A percentile compares a stretch with the other conserved stretches of the same genome.
Conservation (phyloP, 2,888 invertebrate genomes). For the Vannuccia rotundouncinata region DNA sequence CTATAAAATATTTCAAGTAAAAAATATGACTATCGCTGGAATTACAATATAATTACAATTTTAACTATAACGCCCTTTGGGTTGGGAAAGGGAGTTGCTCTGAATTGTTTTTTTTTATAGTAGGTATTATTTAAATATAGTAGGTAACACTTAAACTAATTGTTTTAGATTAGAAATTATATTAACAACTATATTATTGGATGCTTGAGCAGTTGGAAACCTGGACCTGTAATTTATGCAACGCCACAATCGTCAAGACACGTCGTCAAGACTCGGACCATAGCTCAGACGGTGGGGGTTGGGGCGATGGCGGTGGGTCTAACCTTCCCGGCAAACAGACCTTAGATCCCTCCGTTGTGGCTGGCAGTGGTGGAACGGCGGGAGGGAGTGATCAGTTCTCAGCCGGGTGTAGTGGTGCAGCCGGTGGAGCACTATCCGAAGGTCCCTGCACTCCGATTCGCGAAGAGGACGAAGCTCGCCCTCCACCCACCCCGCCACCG, state of each 20-base stretch:
- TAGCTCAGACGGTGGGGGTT: background rate
- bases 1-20: too few relatives aligned
- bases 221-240: background rate
- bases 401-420: background rate
- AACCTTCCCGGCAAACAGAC: background rate
- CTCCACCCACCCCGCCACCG: background rate
- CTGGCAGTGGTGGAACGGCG: background rate
- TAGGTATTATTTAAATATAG: too few relatives aligned
- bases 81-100: too few relatives aligned
- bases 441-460: background rate
- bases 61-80: too few relatives aligned
- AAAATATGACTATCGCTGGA: too few relatives aligned
- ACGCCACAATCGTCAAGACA: background rate
- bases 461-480: background rate
- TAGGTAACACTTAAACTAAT: too few relatives aligned
- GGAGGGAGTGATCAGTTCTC: too few relatives aligned
- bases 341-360: background rate
- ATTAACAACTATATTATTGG: too few relatives aligned
- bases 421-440: background rate
- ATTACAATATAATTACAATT: too few relatives aligned
- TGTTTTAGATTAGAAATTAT: too few relatives aligned
- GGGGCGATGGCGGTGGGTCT: background rate
- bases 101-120: too few relatives aligned
- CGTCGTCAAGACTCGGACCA: background rate
- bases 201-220: background rate